Evolutionary conservation across 1,140 invertebrate species (phyloP).

Genomic region (Acyrthosiphon pisum): DNA sequence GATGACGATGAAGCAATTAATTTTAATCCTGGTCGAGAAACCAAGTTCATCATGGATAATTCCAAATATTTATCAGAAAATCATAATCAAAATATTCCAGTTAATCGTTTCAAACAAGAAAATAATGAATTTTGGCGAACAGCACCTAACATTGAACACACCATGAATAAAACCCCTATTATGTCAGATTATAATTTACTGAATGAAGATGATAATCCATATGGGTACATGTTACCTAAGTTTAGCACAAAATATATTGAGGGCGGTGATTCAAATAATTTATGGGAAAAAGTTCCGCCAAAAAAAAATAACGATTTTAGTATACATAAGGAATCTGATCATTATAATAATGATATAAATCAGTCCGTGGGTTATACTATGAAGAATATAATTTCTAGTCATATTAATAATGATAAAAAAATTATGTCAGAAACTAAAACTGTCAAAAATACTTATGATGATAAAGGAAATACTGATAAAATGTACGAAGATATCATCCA

Average conservation of each 20-base stretch:
- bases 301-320: not conserved
- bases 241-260: not conserved
- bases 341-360: not conserved
- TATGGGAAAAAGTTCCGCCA: not conserved
- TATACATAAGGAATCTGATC: not conserved
- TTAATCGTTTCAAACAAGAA: too few relatives aligned
- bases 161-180: too few relatives aligned
- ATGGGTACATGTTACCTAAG: not conserved
- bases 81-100: too few relatives aligned
- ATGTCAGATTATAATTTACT: too few relatives aligned
- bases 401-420: not conserved
- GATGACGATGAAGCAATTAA: too few relatives aligned
- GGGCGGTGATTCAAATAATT: not conserved
- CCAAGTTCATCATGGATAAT: too few relatives aligned
- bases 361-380: not conserved
- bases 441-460: not conserved
- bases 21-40: too few relatives aligned
- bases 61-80: too few relatives aligned
- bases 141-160: too few relatives aligned
- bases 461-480: not conserved
- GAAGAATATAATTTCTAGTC: not conserved
- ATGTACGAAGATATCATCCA: not conserved
- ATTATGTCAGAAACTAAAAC: not conserved
- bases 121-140: too few relatives aligned
- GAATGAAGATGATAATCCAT: too few relatives aligned